Evolutionary conservation across 2,888 invertebrate species (phyloP), one percentile per base, ranked within the genome.

Genomic region (Acleris literana): DNA sequence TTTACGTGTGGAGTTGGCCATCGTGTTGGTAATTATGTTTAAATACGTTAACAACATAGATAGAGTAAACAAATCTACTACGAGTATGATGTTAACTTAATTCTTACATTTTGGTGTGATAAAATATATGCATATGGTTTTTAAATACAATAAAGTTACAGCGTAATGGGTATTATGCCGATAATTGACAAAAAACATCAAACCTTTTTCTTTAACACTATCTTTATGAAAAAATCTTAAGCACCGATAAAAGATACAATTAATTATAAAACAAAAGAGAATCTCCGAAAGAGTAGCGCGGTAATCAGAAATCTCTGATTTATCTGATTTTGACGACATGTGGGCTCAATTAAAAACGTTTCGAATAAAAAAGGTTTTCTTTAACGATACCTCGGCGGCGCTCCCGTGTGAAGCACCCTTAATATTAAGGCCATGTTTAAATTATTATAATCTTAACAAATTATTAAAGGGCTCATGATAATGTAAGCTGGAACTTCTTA

Each of bases 291-390:
- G 72, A 74, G 75, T 79, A 75, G 78, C 74, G 74, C 68, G 66
- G 73, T 76, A 84, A 86, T 87, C 86, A 82, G 70, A 69, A 72
- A 88, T 88, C 86, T 82, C 74, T 68, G 82, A 84, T 85, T 81
- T 74, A 83, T 80, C 81, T 74, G 88, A 88, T 88, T 84, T 79
- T 74, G 75, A 73, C 71, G 81, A 85, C 88, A 88, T 85, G 87
- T 88, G 88, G 83, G 80, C 76, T 83, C 88, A 88, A 88, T 90
- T 89, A 90, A 88, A 79, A 80, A 78, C 72, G 78, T 79, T 81
- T 85, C 83, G 76, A 74, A 78, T 68, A 70, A 74, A 82, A 80
- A 79, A 82, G 78, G 74, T 74, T 78, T 72, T 72, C 66, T 77
- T 78, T 81, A 82, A 82, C 80, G 81, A 83, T 80, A 78, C 71